phyloP scores from a whole-genome alignment of 2,888 invertebrate species.

The Aquatica leii region DNA sequence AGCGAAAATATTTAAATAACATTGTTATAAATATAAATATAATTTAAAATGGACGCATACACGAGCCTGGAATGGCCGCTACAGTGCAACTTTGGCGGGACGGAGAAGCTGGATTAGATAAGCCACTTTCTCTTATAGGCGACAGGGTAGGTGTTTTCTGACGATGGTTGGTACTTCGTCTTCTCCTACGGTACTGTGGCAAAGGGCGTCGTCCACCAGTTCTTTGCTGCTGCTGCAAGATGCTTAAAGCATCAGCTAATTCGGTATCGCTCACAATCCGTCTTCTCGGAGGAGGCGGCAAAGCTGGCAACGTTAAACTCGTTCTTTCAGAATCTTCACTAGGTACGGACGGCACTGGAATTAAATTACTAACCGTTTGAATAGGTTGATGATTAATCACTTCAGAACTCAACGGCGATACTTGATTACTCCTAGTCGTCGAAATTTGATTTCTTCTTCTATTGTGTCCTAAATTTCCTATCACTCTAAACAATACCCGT shows the following conservation, averaged over 20 bases:
- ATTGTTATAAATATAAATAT: not conserved
- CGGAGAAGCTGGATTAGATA: conserved; percentile 75
- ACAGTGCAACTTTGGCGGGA: conserved; percentile 58
- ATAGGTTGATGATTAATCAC: conserved; percentile 49
- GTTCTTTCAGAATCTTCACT: conserved; percentile 36
- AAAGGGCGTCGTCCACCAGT: conserved; percentile 37
- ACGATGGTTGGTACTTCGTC: conserved; percentile 54
- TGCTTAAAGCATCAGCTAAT: conserved; percentile 56
- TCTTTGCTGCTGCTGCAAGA: conserved; percentile 51
- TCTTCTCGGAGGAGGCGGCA: conserved; percentile 60
- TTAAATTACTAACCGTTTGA: conserved; percentile 66
- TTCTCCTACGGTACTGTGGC: conserved; percentile 50
- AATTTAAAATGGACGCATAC: conserved; percentile 52
- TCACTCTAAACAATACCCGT: conserved; percentile 57
- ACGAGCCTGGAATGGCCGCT: conserved; percentile 53
- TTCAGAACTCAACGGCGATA: conserved; percentile 51
- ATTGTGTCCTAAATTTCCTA: conserved; percentile 48
- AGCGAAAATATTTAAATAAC: not conserved
- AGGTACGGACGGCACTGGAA: conserved; percentile 62
- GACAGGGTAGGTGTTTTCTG: conserved; percentile 67
- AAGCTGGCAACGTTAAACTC: conserved; percentile 51
- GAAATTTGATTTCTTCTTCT: conserved; percentile 37
- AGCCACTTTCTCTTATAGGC: conserved; percentile 75
- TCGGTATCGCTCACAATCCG: conserved; percentile 61
- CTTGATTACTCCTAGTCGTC: conserved; percentile 56